Percentiles rank a stretch among this genome's conserved stretches.
phyloP scores from a whole-genome alignment of 2,797 vertebrate species.

The Acanthurus lineatus region DNA sequence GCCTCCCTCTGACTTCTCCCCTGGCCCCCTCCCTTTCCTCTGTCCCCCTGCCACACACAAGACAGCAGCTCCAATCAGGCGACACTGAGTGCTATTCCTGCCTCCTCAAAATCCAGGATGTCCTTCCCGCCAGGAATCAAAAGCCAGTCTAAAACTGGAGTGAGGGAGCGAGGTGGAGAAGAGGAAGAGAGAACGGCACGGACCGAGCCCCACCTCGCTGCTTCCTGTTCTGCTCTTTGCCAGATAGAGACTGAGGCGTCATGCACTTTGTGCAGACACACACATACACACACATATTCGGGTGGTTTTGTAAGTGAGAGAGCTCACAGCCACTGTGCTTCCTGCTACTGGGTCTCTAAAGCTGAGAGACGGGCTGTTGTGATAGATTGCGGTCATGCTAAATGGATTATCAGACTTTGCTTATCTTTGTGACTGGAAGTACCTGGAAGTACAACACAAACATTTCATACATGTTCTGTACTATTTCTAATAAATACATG shows the following conservation, averaged over 20 bases:
- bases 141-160: constrained; percentile 62
- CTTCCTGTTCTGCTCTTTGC: constrained; percentile 81
- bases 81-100: constrained; percentile 55
- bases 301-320: constrained; percentile 73
- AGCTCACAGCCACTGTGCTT: constrained; percentile 71
- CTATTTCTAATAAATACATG: background rate
- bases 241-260: constrained; percentile 72
- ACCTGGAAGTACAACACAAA: background rate
- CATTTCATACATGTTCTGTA: background rate
- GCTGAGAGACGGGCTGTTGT: constrained; percentile 54
- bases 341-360: constrained; percentile 66
- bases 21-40: constrained; percentile 15
- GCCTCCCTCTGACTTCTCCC: constrained; percentile 55
- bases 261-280: constrained; percentile 66
- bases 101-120: constrained; percentile 71
- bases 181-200: constrained; percentile 69
- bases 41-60: constrained; percentile 9
- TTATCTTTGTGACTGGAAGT: background rate
- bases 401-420: constrained; percentile 8
- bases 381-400: constrained; percentile 23
- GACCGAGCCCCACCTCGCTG: constrained; percentile 71
- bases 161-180: constrained; percentile 61
- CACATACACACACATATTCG: constrained; percentile 20
- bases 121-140: constrained; percentile 73
- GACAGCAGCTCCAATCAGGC: constrained; percentile 47